Evolutionary conservation across 2,797 vertebrate genomes (phyloP), one percentile per base, ranked within the genome.

Genomic region (Spizella passerina): DNA sequence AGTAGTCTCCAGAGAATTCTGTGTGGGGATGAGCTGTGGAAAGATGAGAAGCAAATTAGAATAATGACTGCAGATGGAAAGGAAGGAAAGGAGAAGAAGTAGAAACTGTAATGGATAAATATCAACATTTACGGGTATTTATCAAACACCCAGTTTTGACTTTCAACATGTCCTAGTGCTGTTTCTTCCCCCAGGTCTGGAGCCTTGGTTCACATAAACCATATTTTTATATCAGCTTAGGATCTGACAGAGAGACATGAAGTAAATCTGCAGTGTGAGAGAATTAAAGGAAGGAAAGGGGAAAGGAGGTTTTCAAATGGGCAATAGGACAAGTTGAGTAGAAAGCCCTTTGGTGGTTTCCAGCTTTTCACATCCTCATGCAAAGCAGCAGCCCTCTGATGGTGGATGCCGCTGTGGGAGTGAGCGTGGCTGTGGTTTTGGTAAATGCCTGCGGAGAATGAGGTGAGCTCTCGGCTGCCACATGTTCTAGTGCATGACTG

Each of bases 391-490:
- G 14, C 53, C 71, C 95, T 96, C 73, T 82, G 66, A 79, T 72
- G 46, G 59, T 41, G 65, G 89, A 75, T 76, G 82, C 80, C 63
- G 60, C 53, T 44, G 11, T 70, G 68, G 49, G 57, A 87, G 72
- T 70, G 82, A 87, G 69, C 77, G 75, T 38, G 41, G 65, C 59
- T 29, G 12, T 17, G 10, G 86, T 89, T 96, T 97, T 93, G 72
- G 77, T 88, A 97, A 97, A 97, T 83, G 92, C 46, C 64, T 34
- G 43, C 10, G 82, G 73, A 85, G 73, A 96, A 93, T 7, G 4
- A 71, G 39, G 44, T 5, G 15, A 87, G 43, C 71, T 93, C 68
- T 94, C 7, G n/a, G 73, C 81, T 96, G 96, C 80, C 96, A 73
- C 2, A 0, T 11, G 20, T 39, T 66, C 64, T 10, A 90, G 75